Percentiles rank a stretch among this genome's conserved stretches.
Conservation (phyloP, 2,888 invertebrate species). For the Protodeltote pygarga region DNA sequence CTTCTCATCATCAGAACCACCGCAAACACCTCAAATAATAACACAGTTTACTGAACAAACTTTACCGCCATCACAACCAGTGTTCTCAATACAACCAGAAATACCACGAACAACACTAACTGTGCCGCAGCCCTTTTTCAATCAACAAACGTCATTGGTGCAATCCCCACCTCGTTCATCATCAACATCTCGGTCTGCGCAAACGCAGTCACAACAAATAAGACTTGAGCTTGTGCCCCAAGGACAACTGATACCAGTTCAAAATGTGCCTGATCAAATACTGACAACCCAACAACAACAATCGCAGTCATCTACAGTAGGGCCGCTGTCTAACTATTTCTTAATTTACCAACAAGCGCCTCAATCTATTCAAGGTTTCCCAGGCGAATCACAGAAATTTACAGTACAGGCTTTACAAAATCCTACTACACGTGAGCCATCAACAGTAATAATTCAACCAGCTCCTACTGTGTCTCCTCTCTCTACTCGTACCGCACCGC, state of each 20-base stretch:
- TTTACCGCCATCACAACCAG: constrained; percentile 21
- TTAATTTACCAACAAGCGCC: constrained; percentile 64
- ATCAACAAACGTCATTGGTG: constrained; percentile 1
- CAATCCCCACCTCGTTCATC: constrained; percentile 11
- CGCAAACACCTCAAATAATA: constrained; percentile 21
- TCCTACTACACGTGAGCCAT: constrained; percentile 11
- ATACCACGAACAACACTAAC: constrained; percentile 18
- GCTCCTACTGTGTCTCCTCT: constrained; percentile 28
- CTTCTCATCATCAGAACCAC: constrained; percentile 13
- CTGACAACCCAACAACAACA: constrained; percentile 8
- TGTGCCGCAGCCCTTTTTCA: not conserved
- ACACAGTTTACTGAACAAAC: constrained; percentile 26
- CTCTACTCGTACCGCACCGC: constrained; percentile 38
- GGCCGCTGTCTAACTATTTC: constrained; percentile 48
- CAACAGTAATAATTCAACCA: constrained; percentile 31
- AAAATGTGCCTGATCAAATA: constrained; percentile 10
- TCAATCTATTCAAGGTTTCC: constrained; percentile 45
- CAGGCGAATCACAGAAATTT: constrained; percentile 29
- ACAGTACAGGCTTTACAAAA: constrained; percentile 11
- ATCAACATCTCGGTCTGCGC: constrained; percentile 15
- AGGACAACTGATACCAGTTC: constrained; percentile 9
- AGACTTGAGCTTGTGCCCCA: constrained; percentile 22
- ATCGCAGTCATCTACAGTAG: constrained; percentile 19
- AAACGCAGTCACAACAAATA: constrained; percentile 31
- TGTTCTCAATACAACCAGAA: constrained; percentile 6